Percentiles rank a stretch among this genome's conserved stretches.
These are phyloP conservation scores for Anolis carolinensis DNA, from an alignment of 2,113 vertebrate species.

Conservation along the genomic window DNA sequence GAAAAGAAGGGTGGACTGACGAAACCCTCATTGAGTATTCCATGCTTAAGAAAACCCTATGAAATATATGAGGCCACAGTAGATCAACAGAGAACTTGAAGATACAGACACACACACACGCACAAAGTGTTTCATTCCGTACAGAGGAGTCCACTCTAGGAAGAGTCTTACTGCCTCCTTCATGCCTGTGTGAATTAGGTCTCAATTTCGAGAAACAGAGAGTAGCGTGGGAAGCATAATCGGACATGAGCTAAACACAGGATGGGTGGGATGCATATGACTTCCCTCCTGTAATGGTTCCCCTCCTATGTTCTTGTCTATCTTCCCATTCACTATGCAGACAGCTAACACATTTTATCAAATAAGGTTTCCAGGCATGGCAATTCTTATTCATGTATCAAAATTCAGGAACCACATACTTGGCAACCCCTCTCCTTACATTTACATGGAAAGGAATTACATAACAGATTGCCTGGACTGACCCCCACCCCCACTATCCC, in stretches of 20 bases:
- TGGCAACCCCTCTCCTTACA: background rate
- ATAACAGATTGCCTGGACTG: background rate
- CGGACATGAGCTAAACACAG: background rate
- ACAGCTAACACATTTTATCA: constrained; percentile 3
- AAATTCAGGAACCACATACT: background rate
- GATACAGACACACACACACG: no score
- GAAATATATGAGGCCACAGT: no score
- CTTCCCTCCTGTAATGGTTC: background rate
- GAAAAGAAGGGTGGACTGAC: background rate
- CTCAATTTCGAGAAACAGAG: background rate
- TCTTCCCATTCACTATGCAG: background rate
- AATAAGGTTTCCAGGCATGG: constrained; percentile 22
- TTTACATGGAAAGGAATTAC: constrained; percentile 3
- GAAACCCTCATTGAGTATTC: no score
- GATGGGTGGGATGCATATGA: background rate
- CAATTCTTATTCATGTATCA: constrained; percentile 31
- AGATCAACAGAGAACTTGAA: no score
- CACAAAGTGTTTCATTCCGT: background rate
- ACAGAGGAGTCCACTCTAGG: background rate
- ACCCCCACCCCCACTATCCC: background rate
- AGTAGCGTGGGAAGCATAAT: background rate
- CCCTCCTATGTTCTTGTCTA: background rate
- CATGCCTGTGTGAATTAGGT: background rate
- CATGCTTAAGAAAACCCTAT: no score
- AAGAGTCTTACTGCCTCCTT: background rate